These are phyloP conservation scores for Mycalesis mineus DNA, from an alignment of 2,888 invertebrate species.

Conservation along the genomic window DNA sequence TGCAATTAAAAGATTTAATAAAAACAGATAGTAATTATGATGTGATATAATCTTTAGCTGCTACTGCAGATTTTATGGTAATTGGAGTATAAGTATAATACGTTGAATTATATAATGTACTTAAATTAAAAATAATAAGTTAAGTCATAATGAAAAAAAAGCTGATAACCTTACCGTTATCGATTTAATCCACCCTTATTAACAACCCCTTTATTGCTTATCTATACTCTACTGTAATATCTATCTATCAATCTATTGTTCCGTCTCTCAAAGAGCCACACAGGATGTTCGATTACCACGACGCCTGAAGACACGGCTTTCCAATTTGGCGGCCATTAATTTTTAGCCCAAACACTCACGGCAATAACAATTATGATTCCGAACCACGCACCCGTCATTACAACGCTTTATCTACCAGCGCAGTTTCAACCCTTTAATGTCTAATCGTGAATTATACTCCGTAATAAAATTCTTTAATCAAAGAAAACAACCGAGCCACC, in stretches of 20 bases:
- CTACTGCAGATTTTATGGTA: too few species aligned
- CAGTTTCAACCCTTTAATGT: conserved; percentile 68
- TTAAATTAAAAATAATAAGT: too few species aligned
- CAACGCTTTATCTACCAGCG: conserved; percentile 68
- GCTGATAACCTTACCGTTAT: too few species aligned
- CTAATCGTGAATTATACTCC: conserved; percentile 77
- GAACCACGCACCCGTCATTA: conserved; percentile 74
- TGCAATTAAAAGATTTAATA: too few species aligned
- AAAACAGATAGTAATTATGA: too few species aligned
- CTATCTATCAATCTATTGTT: not conserved
- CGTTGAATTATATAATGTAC: too few species aligned
- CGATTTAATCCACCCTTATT: too few species aligned
- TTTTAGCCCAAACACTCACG: conserved; percentile 31
- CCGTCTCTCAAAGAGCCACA: conserved; percentile 16
- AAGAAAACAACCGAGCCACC: conserved; percentile 75
- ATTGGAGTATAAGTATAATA: too few species aligned
- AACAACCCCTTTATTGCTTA: too few species aligned
- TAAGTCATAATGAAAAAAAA: too few species aligned
- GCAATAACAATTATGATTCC: conserved; percentile 72
- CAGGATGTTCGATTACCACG: conserved; percentile 16
- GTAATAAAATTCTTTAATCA: conserved; percentile 79
- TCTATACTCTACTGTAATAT: not conserved
- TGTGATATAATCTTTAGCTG: too few species aligned
- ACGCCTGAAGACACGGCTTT: conserved; percentile 16
- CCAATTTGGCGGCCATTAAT: conserved; percentile 31